A percentile compares a stretch with the other conserved stretches of the same genome.
Conservation (phyloP, 2,888 invertebrate species). For the Sphaerophoria rueppellii region DNA sequence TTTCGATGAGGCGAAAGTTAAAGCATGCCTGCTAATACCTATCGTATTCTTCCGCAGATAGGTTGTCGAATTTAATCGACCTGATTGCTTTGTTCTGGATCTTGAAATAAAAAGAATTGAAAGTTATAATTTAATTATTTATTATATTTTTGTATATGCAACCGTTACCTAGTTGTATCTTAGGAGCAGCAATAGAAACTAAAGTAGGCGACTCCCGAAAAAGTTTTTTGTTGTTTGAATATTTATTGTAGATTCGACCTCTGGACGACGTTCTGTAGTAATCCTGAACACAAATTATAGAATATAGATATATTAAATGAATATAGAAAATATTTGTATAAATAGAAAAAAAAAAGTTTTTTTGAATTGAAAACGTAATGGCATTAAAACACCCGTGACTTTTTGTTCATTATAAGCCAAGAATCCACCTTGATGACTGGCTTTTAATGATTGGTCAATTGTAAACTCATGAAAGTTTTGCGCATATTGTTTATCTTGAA, state of each 20-base stretch:
- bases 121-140: too few relatives aligned
- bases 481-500: not conserved
- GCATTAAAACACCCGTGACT: conserved; percentile 10
- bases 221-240: too few relatives aligned
- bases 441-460: not conserved
- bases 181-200: too few relatives aligned
- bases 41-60: not conserved
- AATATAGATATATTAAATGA: too few relatives aligned
- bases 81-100: not conserved
- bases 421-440: not conserved
- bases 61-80: not conserved
- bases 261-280: too few relatives aligned
- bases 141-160: too few relatives aligned
- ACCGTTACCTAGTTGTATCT: too few relatives aligned
- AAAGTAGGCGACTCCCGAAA: too few relatives aligned
- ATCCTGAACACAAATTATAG: too few relatives aligned
- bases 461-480: conserved; percentile 1
- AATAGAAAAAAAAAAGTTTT: not conserved
- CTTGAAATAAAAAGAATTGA: not conserved
- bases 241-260: too few relatives aligned
- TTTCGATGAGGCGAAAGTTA: not conserved
- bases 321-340: too few relatives aligned
- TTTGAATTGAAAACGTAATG: conserved; percentile 2
- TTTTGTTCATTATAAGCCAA: not conserved
- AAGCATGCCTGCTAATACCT: conserved; percentile 9